Conservation (phyloP, 2,888 invertebrate species). For the Carterocephalus palaemon region DNA sequence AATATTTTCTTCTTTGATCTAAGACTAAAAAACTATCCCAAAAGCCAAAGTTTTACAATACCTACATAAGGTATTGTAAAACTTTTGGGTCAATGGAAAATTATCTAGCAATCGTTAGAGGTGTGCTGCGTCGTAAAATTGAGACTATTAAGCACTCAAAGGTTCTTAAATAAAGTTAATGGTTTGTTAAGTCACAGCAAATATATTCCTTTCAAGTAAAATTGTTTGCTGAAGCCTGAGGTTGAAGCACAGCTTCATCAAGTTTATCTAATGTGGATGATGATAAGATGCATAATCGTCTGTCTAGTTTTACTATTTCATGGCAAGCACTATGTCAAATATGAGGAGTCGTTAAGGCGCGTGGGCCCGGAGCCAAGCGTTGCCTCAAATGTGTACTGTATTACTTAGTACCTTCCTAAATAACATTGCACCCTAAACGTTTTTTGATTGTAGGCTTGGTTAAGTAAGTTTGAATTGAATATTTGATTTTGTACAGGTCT, state of each 20-base stretch:
- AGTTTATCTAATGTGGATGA: background rate
- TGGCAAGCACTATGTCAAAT: constrained; percentile 6
- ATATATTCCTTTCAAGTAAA: background rate
- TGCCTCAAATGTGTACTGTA: background rate
- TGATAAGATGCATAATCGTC: background rate
- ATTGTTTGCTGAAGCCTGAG: constrained; percentile 31
- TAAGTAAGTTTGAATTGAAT: constrained; percentile 17
- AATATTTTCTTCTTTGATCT: too few species aligned
- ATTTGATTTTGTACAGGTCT: constrained; percentile 7
- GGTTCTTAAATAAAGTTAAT: constrained; percentile 34
- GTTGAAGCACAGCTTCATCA: constrained; percentile 11
- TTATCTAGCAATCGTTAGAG: constrained; percentile 28
- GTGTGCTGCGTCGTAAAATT: constrained; percentile 40
- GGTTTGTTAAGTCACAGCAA: constrained; percentile 8
- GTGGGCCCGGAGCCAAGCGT: background rate
- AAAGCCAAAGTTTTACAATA: too few species aligned
- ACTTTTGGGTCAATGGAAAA: constrained; percentile 8
- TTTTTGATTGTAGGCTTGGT: constrained; percentile 21
- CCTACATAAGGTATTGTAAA: too few species aligned
- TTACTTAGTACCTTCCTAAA: too few species aligned
- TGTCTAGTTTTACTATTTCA: background rate
- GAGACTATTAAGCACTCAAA: constrained; percentile 33
- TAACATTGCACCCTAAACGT: constrained; percentile 10
- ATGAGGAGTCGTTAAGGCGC: constrained; percentile 4
- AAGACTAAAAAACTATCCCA: too few species aligned